These are phyloP conservation scores for Euwallacea similis DNA, from an alignment of 1,140 invertebrate genomes.

Conservation along the genomic window DNA sequence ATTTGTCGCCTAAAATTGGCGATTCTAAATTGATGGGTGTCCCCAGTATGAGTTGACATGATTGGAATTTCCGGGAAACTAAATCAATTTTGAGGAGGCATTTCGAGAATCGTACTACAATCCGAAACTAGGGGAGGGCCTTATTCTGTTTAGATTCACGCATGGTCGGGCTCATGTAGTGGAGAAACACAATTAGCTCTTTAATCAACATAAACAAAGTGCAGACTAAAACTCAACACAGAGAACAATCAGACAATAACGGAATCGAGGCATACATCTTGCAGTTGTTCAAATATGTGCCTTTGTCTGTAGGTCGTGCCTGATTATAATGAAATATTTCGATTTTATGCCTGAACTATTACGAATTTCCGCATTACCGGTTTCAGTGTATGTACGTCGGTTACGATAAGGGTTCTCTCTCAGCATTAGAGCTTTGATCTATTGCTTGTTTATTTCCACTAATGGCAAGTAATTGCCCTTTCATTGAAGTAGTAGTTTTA, in stretches of 20 bases:
- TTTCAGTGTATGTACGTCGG: constrained; percentile 3
- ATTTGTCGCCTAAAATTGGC: too few relatives aligned
- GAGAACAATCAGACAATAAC: constrained; percentile 19
- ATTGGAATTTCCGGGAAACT: too few relatives aligned
- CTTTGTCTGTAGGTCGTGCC: constrained; percentile 21
- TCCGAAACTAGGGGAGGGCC: too few relatives aligned
- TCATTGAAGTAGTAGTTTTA: too few relatives aligned
- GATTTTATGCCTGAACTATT: constrained; percentile 26
- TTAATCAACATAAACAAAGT: constrained; percentile 12
- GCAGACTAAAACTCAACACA: constrained; percentile 15
- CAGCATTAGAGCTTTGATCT: constrained; percentile 10
- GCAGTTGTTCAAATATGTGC: constrained; percentile 25
- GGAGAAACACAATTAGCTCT: constrained; percentile 13
- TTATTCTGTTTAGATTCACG: too few relatives aligned
- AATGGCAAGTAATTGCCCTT: too few relatives aligned
- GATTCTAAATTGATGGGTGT: too few relatives aligned
- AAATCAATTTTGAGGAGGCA: too few relatives aligned
- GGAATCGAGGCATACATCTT: constrained; percentile 14
- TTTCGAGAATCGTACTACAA: too few relatives aligned
- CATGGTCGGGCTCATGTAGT: too few relatives aligned
- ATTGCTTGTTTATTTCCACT: constrained; percentile 5
- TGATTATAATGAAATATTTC: constrained; percentile 31
- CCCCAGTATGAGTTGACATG: too few relatives aligned
- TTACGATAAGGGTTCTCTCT: constrained; percentile 1
- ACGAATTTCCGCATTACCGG: constrained; percentile 24